phyloP scores from a whole-genome alignment of 2,797 vertebrate genomes.

The Cynodonichthys magdalenae region DNA sequence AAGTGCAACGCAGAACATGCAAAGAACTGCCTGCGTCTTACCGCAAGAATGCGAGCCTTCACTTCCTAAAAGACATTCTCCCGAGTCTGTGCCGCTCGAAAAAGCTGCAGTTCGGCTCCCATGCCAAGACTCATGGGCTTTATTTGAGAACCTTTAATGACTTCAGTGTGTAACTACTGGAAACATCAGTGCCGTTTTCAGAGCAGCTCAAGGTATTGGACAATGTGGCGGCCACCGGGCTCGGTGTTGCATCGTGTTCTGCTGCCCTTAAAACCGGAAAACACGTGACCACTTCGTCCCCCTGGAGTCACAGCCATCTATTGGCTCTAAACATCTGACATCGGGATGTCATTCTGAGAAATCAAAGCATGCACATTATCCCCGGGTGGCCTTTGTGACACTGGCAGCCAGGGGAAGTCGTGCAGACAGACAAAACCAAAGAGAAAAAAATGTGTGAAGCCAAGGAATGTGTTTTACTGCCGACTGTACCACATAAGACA shows the following conservation, averaged over 20 bases:
- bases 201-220: constrained; percentile 51
- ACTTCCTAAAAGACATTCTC: constrained; percentile 76
- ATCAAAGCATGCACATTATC: constrained; percentile 38
- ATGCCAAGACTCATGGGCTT: constrained; percentile 78
- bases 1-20: constrained; percentile 78
- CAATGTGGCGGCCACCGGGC: constrained; percentile 34
- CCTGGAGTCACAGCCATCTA: constrained; percentile 10
- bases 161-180: constrained; percentile 83
- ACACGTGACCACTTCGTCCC: constrained; percentile 30
- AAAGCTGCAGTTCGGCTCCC: constrained; percentile 65
- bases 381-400: constrained; percentile 55
- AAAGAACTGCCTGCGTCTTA: constrained; percentile 79
- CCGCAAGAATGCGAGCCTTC: constrained; percentile 78
- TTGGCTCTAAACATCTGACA: constrained; percentile 27
- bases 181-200: constrained; percentile 69
- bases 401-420: constrained; percentile 64
- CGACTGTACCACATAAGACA: constrained; percentile 66
- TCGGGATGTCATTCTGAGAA: constrained; percentile 29
- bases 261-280: constrained; percentile 30
- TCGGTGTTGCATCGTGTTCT: constrained; percentile 38
- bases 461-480: constrained; percentile 72
- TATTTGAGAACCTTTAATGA: constrained; percentile 79
- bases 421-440: constrained; percentile 71
- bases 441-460: constrained; percentile 74
- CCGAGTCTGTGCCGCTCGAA: constrained; percentile 57